Evolutionary conservation across 2,797 vertebrate genomes (phyloP).

Genomic region (Brachymystax lenok): DNA sequence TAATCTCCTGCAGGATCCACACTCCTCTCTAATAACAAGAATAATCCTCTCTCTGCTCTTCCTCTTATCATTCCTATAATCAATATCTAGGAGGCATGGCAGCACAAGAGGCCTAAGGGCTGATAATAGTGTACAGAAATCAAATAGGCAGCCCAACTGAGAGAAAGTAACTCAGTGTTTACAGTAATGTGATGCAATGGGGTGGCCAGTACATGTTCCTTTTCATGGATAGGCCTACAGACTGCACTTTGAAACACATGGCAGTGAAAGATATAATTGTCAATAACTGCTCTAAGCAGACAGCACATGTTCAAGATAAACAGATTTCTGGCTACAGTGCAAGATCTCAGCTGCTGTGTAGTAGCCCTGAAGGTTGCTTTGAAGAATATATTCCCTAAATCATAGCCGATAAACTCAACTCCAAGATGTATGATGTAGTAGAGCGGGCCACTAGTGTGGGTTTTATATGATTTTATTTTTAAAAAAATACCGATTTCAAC

Average conservation of each 20-base stretch:
- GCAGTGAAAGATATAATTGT: conserved; percentile 8
- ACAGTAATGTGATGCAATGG: not conserved
- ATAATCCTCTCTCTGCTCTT: conserved; percentile 48
- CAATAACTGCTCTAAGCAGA: not conserved
- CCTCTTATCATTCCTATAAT: conserved; percentile 24
- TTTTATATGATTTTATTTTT: too few species aligned
- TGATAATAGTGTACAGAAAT: not conserved
- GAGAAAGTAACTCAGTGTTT: not conserved
- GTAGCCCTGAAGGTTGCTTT: not conserved
- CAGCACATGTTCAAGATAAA: conserved; percentile 4
- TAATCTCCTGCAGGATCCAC: conserved; percentile 58
- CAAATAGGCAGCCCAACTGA: not conserved
- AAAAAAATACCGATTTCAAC: too few species aligned
- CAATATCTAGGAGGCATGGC: conserved; percentile 18
- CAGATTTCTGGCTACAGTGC: not conserved
- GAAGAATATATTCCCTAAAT: too few species aligned
- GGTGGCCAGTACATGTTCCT: not conserved
- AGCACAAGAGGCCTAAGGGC: not conserved
- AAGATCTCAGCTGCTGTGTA: not conserved
- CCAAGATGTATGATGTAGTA: too few species aligned
- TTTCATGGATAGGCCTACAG: not conserved
- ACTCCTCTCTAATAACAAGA: conserved; percentile 8
- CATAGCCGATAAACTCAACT: too few species aligned
- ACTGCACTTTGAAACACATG: conserved; percentile 22
- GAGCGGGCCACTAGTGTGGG: too few species aligned